Evolutionary conservation across 37 sponge, comb jelly and placozoan genomes (phyloP), one percentile per base, ranked within the genome.

Genomic region (Chondrilla cf. caribensis): DNA sequence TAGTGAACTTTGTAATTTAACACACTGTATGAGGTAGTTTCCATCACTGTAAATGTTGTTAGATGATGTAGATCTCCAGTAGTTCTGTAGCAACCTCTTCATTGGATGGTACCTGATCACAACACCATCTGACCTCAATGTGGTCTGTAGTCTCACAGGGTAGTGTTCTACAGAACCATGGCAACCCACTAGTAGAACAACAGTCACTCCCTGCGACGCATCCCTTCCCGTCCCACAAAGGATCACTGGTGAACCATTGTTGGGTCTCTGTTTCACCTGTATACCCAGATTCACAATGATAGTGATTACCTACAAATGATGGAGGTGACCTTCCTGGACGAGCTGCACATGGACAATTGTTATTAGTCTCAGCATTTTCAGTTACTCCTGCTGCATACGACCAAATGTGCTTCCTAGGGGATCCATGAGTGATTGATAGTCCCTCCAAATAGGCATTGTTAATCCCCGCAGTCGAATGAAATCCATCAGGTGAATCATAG

Each of bases 111-210:
- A 6, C 19, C 64, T 60, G 19, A 26, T 60, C 64, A 60, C 28
- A 60, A n/a, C 64, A 60, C 64, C 64, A 60, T 28, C 64, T 22
- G 5, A 26, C 64, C 64, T 60, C 64, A 60, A 60, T 60, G 64
- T 60, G 21, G 15, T 60, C 64, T 28, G 64, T 60, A 26, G 64
- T 60, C 64, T 22, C 28, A 22, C 29, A 26, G 6, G 64, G 64
- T 22, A 60, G 29, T 22, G 64, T 60, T 22, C 64, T 22, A n/a
- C 64, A 60, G 64, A 60, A 60, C 64, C 64, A 60, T 60, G 64
- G 64, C 64, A 60, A 28, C 28, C 64, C 64, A 60, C 64, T 60
- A 28, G 64, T 26, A 60, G 64, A 28, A n/a, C 64, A 60, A 26
- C 64, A 60, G 64, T 60, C 15, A 26, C 22, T 60, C 6, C 28